Evolutionary conservation across 30 jellyfish, hydroid and myxozoan genomes (phyloP), one percentile per base, ranked within the genome.

Genomic region (Aurelia coerulea): DNA sequence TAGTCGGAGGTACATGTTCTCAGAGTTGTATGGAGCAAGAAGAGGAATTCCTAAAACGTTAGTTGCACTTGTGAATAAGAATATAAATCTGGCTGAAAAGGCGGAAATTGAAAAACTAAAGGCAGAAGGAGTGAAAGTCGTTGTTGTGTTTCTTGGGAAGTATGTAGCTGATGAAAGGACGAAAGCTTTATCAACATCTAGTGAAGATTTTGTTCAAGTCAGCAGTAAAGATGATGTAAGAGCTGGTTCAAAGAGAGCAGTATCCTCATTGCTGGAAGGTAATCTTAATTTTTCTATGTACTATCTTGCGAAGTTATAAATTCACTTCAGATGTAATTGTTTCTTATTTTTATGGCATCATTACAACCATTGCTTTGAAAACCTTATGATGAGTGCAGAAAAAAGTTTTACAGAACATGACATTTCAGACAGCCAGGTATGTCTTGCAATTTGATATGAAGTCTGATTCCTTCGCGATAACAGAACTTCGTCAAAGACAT

Each of bases 11-110:
- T 64, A 83, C 1, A 77, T 92, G 1, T 92, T 87, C 34, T 11
- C 73, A 11, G 63, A 41, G 62, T 42, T 62, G 10, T 65, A 82
- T 18, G 97, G 97, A 4, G 97, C 87, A 8, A 66, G 97, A 32
- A 74, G 82, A 29, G 68, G 70, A 58, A 52, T 84, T 2, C 83
- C 84, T 23, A 92, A 92, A 59, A 74, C 96, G 5, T 34, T 92
- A 18, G 89, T 92, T 18, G 51, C 82, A 34, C 83, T 92, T 78
- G 77, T 84, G 52, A 75, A 83, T 53, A 78, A 54, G 17, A 71
- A 67, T 9, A 19, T 6, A 13, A 65, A 56, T 18, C 19, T 23
- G 1, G 56, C 65, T 2, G 35, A 49, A 14, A 39, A 64, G 23
- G 2, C 41, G 2, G 83, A 53, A 10, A 72, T 83, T 11, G 68